These are phyloP conservation scores for Morelia viridis DNA, from an alignment of 2,797 vertebrate genomes.

Conservation along the genomic window DNA sequence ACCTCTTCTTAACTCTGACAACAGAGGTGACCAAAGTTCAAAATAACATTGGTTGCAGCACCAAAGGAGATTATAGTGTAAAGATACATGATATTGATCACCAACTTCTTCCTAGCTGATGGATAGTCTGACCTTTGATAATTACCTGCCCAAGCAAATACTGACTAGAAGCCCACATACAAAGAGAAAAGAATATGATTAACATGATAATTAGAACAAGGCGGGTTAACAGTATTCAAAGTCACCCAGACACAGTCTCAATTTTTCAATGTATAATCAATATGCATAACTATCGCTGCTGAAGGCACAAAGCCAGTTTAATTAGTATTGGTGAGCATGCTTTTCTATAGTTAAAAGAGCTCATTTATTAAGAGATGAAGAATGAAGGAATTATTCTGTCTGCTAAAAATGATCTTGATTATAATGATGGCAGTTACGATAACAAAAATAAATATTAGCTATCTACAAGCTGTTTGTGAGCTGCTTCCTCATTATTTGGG, in stretches of 20 bases:
- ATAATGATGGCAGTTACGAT: conserved; percentile 1
- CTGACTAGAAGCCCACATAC: not conserved
- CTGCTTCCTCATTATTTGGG: not conserved
- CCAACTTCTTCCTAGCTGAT: not conserved
- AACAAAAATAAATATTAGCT: conserved; percentile 27
- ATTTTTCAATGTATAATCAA: conserved; percentile 6
- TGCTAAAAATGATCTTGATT: conserved; percentile 6
- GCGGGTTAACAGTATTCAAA: conserved; percentile 3
- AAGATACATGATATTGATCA: not conserved
- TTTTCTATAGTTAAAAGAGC: conserved; percentile 9
- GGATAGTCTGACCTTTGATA: conserved; percentile 13
- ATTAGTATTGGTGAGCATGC: conserved; percentile 14
- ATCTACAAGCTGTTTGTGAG: not conserved
- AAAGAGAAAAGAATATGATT: not conserved
- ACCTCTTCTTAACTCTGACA: not conserved
- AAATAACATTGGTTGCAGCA: not conserved
- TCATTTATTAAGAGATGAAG: not conserved
- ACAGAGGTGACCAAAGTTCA: accelerated
- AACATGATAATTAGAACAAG: conserved; percentile 8
- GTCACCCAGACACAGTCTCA: not conserved
- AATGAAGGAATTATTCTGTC: conserved; percentile 4
- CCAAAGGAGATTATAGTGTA: not conserved
- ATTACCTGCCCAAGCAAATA: conserved; percentile 34
- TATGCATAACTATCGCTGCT: conserved; percentile 1
- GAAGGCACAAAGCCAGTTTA: conserved; percentile 25